Percentiles rank a stretch among this genome's conserved stretches.
phyloP scores from a whole-genome alignment of 2,113 vertebrate genomes.

The Salvelinus namaycush region DNA sequence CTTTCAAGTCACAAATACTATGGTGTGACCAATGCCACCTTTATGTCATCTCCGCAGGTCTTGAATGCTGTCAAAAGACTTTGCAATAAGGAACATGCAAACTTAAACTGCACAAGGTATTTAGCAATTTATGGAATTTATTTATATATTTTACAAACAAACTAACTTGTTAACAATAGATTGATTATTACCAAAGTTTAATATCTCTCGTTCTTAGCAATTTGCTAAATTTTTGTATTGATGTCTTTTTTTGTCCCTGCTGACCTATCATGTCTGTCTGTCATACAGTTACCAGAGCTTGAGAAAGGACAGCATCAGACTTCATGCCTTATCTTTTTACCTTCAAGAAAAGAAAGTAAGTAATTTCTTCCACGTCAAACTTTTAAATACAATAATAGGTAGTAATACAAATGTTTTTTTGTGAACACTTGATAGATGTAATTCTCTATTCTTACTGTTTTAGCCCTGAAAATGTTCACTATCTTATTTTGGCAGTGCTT shows the following conservation, averaged over 20 bases:
- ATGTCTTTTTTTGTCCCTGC: too few relatives aligned
- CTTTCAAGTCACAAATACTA: background rate
- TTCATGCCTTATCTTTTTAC: constrained; percentile 66
- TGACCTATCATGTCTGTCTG: too few relatives aligned
- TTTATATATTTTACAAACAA: background rate
- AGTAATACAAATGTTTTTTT: background rate
- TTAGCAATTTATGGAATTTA: background rate
- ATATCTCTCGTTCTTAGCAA: background rate
- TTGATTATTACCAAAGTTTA: background rate
- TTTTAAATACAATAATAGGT: too few relatives aligned
- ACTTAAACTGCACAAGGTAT: constrained; percentile 67
- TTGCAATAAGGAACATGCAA: constrained; percentile 68
- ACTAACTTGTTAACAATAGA: background rate
- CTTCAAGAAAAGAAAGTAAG: constrained; percentile 70
- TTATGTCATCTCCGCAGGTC: constrained; percentile 48
- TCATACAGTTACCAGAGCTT: constrained; percentile 54
- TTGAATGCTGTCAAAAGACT: constrained; percentile 64
- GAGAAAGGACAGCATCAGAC: constrained; percentile 56
- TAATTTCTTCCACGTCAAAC: background rate
- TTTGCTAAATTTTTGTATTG: too few relatives aligned
- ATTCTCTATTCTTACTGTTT: background rate
- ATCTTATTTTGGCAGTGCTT: constrained; percentile 58
- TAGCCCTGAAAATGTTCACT: background rate
- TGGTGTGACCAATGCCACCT: background rate
- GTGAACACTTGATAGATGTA: background rate